Evolutionary conservation across 2,797 vertebrate genomes (phyloP).

Genomic region (Choloepus didactylus): DNA sequence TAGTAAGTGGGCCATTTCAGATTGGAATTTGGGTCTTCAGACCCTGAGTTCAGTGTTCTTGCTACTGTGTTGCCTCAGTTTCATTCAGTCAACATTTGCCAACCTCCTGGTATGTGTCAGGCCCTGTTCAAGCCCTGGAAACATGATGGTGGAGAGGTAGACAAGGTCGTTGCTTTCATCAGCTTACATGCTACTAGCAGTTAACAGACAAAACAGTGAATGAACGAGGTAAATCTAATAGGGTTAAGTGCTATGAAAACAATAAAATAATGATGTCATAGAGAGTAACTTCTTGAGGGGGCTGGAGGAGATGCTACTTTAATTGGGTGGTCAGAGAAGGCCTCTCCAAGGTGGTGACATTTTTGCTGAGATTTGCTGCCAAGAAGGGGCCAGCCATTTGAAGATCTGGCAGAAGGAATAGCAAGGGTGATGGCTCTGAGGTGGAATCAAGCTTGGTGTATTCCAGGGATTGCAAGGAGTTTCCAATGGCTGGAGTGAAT

Average conservation of each 20-base stretch:
- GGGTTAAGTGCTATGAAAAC: background rate
- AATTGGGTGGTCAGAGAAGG: background rate
- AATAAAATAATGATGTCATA: background rate
- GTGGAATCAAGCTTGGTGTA: background rate
- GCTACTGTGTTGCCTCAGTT: background rate
- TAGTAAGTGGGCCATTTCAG: background rate
- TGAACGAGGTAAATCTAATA: background rate
- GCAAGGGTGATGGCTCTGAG: background rate
- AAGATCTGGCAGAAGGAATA: constrained; percentile 41
- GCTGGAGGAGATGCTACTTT: background rate
- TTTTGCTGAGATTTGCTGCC: constrained; percentile 47
- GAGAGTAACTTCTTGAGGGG: background rate
- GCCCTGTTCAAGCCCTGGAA: background rate
- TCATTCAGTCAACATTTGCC: background rate
- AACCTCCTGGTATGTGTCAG: background rate
- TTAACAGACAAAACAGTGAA: background rate
- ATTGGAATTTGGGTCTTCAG: background rate
- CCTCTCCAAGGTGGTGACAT: background rate
- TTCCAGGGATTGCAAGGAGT: background rate
- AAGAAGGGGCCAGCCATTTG: constrained; percentile 2
- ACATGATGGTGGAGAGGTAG: background rate
- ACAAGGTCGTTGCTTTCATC: background rate
- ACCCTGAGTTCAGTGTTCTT: background rate
- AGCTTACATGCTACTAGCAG: background rate
- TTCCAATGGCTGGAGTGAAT: background rate